A percentile compares a stretch with the other conserved stretches of the same genome.
phyloP scores from a whole-genome alignment of 2,113 vertebrate species.

The Xenus cinereus region DNA sequence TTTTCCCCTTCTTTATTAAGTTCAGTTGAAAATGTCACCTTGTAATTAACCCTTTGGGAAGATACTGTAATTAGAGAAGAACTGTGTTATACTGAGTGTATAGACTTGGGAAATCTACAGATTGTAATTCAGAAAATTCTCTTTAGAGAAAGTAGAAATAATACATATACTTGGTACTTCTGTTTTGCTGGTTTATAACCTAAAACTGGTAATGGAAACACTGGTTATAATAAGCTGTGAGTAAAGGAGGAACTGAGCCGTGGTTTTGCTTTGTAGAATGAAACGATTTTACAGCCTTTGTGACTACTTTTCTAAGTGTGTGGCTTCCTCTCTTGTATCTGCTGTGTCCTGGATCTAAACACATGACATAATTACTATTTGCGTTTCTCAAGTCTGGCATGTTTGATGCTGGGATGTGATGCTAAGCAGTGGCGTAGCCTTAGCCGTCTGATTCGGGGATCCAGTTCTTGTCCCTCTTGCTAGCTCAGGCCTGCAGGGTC shows the following conservation, averaged over 20 bases:
- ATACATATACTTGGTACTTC: not conserved
- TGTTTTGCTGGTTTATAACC: not conserved
- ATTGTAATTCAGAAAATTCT: not conserved
- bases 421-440: not conserved
- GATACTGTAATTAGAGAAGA: not conserved
- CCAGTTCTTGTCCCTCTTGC: not conserved
- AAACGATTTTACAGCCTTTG: not conserved
- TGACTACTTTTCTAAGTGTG: not conserved
- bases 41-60: not conserved
- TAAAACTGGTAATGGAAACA: not conserved
- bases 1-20: not conserved
- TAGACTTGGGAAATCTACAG: not conserved
- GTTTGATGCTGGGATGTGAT: not conserved
- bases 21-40: not conserved
- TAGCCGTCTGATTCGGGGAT: not conserved
- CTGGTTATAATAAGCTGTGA: not conserved
- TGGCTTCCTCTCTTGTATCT: not conserved
- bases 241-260: not conserved
- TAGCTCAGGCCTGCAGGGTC: not conserved
- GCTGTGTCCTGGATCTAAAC: not conserved
- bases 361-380: not conserved
- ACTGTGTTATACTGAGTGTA: not conserved
- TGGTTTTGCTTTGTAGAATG: not conserved
- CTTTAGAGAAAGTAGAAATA: not conserved
- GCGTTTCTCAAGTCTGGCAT: not conserved